Percentiles rank a stretch among this genome's conserved stretches.
phyloP scores from a whole-genome alignment of 1,140 invertebrate species.

The Brachionus angularis region DNA sequence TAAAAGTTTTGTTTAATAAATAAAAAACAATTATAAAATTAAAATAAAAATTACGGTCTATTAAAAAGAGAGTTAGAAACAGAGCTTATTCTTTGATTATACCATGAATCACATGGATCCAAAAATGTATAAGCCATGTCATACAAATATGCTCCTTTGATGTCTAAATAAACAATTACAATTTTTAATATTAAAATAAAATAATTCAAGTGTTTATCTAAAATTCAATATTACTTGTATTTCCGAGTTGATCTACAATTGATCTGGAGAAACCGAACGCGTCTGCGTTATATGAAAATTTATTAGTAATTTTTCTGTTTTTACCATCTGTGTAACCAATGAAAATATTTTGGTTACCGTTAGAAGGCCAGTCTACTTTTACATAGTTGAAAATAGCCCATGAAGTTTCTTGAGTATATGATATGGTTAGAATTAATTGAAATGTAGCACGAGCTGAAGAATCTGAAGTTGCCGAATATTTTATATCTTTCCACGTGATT shows the following conservation, averaged over 20 bases:
- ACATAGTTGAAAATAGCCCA: slow-evolving; percentile 37
- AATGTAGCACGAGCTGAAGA: slow-evolving; percentile 40
- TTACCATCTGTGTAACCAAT: slow-evolving; percentile 28
- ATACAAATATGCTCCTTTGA: too few relatives aligned
- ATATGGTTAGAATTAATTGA: slow-evolving; percentile 30
- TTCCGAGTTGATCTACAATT: not conserved
- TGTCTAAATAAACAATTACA: too few relatives aligned
- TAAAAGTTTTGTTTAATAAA: too few relatives aligned
- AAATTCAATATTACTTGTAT: not conserved
- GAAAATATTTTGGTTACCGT: not conserved
- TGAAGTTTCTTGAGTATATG: not conserved
- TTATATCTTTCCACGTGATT: slow-evolving; percentile 29
- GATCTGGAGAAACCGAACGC: not conserved
- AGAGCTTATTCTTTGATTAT: too few relatives aligned
- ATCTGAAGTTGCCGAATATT: slow-evolving; percentile 1
- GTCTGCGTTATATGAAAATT: slow-evolving; percentile 1
- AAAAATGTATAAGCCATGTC: too few relatives aligned
- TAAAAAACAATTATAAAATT: too few relatives aligned
- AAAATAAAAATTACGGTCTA: too few relatives aligned
- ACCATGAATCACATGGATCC: not conserved
- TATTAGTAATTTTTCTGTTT: not conserved
- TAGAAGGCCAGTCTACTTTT: not conserved
- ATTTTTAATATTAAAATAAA: too few relatives aligned
- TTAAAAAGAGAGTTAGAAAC: too few relatives aligned
- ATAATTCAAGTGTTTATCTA: not conserved